Conservation (phyloP, 2,797 vertebrate genomes). For the Phoebastria nigripes region DNA sequence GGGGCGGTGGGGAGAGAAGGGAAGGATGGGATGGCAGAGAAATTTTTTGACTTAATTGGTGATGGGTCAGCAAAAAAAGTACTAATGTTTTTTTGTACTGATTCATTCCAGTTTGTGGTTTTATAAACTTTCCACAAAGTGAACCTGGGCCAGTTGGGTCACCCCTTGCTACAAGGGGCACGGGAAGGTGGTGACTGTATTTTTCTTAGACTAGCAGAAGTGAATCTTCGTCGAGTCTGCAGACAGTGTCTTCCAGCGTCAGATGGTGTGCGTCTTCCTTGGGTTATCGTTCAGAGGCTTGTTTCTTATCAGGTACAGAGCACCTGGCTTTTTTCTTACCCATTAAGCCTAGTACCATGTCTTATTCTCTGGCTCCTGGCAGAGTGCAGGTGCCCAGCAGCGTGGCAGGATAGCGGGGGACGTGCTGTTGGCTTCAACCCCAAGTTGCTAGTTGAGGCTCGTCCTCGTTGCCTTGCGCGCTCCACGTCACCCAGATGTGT, state of each 20-base stretch:
- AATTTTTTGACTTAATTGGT: background rate
- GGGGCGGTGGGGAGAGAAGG: background rate
- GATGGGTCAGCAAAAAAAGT: background rate
- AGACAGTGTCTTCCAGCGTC: background rate
- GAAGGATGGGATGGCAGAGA: background rate
- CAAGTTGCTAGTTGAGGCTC: background rate
- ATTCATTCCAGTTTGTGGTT: background rate
- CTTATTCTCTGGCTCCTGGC: background rate
- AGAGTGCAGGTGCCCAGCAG: background rate
- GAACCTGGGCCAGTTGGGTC: background rate
- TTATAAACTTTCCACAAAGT: background rate
- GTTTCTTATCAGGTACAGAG: background rate
- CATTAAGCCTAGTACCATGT: background rate
- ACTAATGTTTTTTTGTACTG: background rate
- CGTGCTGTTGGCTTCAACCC: background rate
- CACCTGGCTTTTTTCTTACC: background rate
- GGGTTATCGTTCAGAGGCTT: background rate
- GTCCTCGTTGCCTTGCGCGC: fast-evolving
- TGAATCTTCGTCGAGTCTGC: background rate
- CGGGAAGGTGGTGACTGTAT: background rate
- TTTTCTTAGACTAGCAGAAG: background rate
- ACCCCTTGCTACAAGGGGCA: background rate
- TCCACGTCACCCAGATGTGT: fast-evolving
- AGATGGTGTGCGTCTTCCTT: background rate
- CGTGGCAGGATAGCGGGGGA: background rate